Evolutionary conservation across 1,140 invertebrate species (phyloP), one percentile per base, ranked within the genome.

Genomic region (Phortica variegata): DNA sequence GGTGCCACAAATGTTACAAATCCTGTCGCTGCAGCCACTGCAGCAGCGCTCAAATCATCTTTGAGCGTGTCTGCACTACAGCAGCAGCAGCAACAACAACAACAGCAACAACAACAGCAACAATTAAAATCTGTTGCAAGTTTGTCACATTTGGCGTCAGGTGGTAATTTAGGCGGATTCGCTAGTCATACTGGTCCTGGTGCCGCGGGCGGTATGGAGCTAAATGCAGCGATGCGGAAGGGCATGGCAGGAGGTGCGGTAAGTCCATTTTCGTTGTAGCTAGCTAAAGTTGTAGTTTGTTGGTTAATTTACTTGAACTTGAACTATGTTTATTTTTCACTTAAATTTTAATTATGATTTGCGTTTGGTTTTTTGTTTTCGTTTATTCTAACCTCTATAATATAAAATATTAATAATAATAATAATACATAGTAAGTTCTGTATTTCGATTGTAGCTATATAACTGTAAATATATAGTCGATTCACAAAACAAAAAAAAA

Each of bases 231-330:
- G 32, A 47, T 72, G 38, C 63, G 68, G 45, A 72, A 72, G 54
- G 57, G 61, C 49, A 59, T 72, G 54, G 45, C 65, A 49, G 61
- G 61, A 65, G 65, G 60, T 56, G 65, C 65, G 65, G 65, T 69
- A 68, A 68, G 65, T 68, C 65, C 65, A 65, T 68, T 69, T 69
- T 63, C 65, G 65, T 53, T 65, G 53, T 68, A 68, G 60, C n/a
- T n/a, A n/a, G n/a, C n/a, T n/a, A n/a, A n/a, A n/a, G n/a, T n/a
- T n/a, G n/a, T n/a, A n/a, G n/a, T n/a, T n/a, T n/a, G n/a, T n/a
- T n/a, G n/a, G n/a, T n/a, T n/a, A n/a, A n/a, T n/a, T n/a, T n/a
- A 42, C 34, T 16, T 56, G 19, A 40, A 37, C 39, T 39, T 53
- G 48, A 51, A 47, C 26, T 38, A 31, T 43, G 55, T 7, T 44